These are phyloP conservation scores for Syngnathus rostellatus DNA, from an alignment of 2,797 vertebrate genomes.

Conservation along the genomic window DNA sequence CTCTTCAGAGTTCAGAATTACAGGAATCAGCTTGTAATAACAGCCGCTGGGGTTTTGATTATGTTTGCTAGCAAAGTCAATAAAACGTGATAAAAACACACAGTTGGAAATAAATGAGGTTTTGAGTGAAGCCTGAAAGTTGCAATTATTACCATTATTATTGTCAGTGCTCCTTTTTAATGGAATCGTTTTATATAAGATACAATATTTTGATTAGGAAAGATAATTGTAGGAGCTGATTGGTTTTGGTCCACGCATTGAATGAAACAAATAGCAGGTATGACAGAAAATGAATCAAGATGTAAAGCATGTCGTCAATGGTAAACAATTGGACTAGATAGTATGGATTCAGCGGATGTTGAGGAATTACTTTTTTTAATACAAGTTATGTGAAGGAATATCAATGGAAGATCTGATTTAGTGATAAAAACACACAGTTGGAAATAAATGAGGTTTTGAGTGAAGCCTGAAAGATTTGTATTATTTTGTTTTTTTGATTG, in stretches of 20 bases:
- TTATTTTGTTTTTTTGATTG: neutral
- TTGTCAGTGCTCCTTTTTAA: constrained; percentile 12
- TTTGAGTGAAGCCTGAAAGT: constrained; percentile 24
- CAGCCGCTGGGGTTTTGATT: neutral
- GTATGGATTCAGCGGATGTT: neutral
- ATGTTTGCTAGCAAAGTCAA: constrained; percentile 2
- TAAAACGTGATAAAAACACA: constrained; percentile 2
- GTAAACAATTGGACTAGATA: no score
- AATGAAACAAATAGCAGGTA: no score
- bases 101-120: constrained; percentile 3
- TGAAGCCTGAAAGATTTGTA: neutral
- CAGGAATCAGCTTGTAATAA: neutral
- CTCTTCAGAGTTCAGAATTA: neutral
- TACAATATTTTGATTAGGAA: neutral
- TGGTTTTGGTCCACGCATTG: neutral
- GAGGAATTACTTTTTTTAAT: neutral
- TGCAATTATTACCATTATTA: constrained; percentile 10
- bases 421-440: no score
- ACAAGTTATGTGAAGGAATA: no score
- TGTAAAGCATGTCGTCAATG: no score
- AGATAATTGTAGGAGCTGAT: neutral
- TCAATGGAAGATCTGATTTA: no score
- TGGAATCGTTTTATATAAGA: neutral
- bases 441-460: no score
- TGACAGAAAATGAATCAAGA: no score